Evolutionary conservation across 2,797 vertebrate species (phyloP).

Genomic region (Pagetopsis macropterus): DNA sequence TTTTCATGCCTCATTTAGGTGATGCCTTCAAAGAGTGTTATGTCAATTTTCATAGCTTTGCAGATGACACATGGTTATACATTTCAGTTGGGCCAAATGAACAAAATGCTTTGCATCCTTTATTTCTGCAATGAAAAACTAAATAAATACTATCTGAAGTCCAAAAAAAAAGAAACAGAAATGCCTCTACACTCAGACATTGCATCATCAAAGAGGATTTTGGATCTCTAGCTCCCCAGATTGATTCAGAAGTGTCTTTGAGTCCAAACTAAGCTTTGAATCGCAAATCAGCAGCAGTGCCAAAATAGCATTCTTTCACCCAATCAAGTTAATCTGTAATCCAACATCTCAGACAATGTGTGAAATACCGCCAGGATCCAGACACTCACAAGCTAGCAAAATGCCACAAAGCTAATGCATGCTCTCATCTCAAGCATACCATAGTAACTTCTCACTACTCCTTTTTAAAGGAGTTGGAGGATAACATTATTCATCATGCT

Average conservation of each 20-base stretch:
- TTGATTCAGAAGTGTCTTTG: not conserved
- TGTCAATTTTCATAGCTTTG: not conserved
- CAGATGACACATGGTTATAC: not conserved
- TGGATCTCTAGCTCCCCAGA: constrained; percentile 4
- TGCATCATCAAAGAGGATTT: not conserved
- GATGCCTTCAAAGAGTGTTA: not conserved
- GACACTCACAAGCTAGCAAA: not conserved
- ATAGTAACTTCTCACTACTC: not conserved
- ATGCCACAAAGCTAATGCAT: constrained; percentile 17
- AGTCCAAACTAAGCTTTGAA: not conserved
- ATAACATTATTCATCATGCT: constrained; percentile 12
- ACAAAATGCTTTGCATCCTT: not conserved
- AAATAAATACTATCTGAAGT: constrained; percentile 1
- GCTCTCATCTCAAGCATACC: constrained; percentile 18
- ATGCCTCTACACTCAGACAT: not conserved
- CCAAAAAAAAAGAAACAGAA: not conserved
- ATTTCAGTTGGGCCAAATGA: constrained; percentile 1
- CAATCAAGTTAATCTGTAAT: not conserved
- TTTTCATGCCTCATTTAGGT: not conserved
- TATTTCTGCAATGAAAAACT: not conserved
- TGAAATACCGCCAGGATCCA: constrained; percentile 6
- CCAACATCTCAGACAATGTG: constrained; percentile 22
- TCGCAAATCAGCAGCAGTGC: not conserved
- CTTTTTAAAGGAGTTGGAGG: constrained; percentile 14
- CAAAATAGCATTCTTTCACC: constrained; percentile 22